phyloP scores from a whole-genome alignment of 2,113 vertebrate genomes.

The Paratilapia polleni region DNA sequence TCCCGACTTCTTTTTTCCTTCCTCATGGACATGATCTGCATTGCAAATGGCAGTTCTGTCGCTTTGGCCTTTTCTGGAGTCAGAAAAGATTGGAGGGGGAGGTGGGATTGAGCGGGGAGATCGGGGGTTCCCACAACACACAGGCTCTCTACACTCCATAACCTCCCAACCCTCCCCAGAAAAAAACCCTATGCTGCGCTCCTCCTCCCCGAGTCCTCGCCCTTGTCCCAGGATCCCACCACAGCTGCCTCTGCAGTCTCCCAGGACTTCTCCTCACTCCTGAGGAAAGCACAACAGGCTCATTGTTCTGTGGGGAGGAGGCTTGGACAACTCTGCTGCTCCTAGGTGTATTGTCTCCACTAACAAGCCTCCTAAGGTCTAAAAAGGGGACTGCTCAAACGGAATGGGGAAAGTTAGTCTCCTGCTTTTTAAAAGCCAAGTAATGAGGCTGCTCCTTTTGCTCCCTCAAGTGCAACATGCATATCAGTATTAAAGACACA shows the following conservation, averaged over 20 bases:
- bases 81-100: constrained; percentile 63
- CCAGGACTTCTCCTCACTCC: constrained; percentile 73
- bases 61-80: constrained; percentile 79
- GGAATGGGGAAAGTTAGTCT: constrained; percentile 52
- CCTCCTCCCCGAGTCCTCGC: constrained; percentile 63
- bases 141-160: constrained; percentile 67
- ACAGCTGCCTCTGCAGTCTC: constrained; percentile 80
- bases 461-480: background rate
- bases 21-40: constrained; percentile 83
- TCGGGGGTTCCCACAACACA: constrained; percentile 82
- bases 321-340: constrained; percentile 63
- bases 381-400: constrained; percentile 54
- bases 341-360: constrained; percentile 72
- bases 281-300: constrained; percentile 78
- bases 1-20: constrained; percentile 69
- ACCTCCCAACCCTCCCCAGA: constrained; percentile 57
- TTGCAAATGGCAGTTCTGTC: constrained; percentile 81
- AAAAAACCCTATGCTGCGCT: constrained; percentile 34
- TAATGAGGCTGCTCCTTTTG: constrained; percentile 70
- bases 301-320: constrained; percentile 79
- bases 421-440: constrained; percentile 63
- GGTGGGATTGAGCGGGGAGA: constrained; percentile 33
- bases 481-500: background rate
- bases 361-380: constrained; percentile 69
- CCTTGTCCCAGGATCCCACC: constrained; percentile 73